Base-by-base conservation (phyloP, 64 coral and sea anemone species). In the Actinia equina region DNA sequence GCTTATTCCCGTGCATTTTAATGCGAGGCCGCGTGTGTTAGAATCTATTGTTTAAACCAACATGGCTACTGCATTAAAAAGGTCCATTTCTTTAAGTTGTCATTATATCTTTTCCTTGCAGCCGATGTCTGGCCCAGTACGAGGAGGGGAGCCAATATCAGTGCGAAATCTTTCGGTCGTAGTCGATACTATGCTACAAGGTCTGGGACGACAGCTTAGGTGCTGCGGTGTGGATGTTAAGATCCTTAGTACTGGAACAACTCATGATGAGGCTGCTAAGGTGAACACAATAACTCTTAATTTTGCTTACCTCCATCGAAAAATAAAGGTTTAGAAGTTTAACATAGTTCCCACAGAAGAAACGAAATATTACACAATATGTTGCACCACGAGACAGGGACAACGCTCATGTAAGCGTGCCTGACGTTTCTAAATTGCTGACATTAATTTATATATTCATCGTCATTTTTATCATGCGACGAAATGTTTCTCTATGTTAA, bases 171-270 rank as follows among this genome's bases (percentile, higher is more conserved):
- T 99, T 20, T 89, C 87, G 20, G 71, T 99, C 58, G 93, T 99
- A 6, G 97, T 95, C 17, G 97, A 99, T 82, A 99, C 91, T 56
- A 99, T 99, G 97, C 71, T 99, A 22, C 97, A 99, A 77, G 97
- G 93, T 3, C 88, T 99, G 71, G 97, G 97, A 59, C 88, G 94
- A 59, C 90, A 99, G 51, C 88, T 99, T 9, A 95, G 97, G 89
- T 99, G 97, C 53, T 99, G 97, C 83, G 93, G 97, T 16, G 93
- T 95, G 7, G 93, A 99, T 60, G 97, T 99, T 30, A 80, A 90
- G 44, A 95, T 99, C 65, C 77, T 91, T 53, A 88, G 84, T 52
- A 92, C 88, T 89, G 85, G 77, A 57, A 81, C 80, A 54, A 74
- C 88, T 20, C 90, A 96, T 44, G 83, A 80, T 23, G 82, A 71